Evolutionary conservation across 2,113 vertebrate genomes (phyloP), one percentile per base, ranked within the genome.

Genomic region (Isichthys henryi): DNA sequence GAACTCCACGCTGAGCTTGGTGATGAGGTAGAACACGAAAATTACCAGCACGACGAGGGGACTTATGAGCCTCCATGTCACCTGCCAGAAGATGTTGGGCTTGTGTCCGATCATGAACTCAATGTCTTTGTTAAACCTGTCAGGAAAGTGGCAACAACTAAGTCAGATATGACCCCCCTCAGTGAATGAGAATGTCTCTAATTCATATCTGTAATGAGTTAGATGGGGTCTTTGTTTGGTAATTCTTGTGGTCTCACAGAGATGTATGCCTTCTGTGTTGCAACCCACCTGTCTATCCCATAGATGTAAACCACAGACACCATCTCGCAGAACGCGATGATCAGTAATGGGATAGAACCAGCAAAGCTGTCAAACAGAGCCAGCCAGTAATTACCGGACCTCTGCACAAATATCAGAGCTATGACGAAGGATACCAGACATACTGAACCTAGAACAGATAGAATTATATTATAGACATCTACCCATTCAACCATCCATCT

Each of bases 331-430:
- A 99, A 96, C 39, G 97, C 98, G 10, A 98, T 96, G 62, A 96
- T 92, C 9, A 99, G 94, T 90, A 99, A 94, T 0, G 98, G 98
- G 88, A 99, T 96, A 21, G 98, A 99, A 89, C 97, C 98, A 8
- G 97, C 97, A 84, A 97, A 99, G 23, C 84, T 87, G 62, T 99
- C 97, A 89, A 99, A 96, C 1, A 99, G 94, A 19, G 95, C 94
- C 10, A 99, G 94, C 98, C 98, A 99, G 91, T 99, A 99, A 92
- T 98, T 94, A n/a, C 98, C 98, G 0, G 98, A 98, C 0, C 93
- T 91, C 93, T 97, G 96, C 0, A 97, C 94, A 93, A 99, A 99
- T 91, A 98, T 93, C 48, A 97, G 95, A 2, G 95, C 96, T 9
- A 97, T n/a, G 48, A 97, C 11, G 77, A 97, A 99, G 3, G 90